These are phyloP conservation scores for Tinamus major DNA, from an alignment of 2,797 vertebrate genomes.

Conservation along the genomic window DNA sequence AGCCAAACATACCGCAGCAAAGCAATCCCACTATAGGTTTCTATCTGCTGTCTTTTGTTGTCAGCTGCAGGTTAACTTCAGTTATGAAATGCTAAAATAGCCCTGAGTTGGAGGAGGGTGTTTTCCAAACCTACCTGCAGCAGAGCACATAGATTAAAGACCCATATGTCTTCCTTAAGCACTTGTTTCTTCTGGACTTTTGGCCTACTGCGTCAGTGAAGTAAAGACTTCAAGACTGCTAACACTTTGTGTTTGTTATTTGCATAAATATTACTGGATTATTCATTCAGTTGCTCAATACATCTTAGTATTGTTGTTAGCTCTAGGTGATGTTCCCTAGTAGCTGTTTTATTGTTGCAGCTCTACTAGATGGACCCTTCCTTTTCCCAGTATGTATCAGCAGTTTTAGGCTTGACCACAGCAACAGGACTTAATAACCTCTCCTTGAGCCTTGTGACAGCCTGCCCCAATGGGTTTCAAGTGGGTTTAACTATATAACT, in stretches of 20 bases:
- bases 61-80: not conserved
- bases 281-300: not conserved
- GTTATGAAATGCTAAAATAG: not conserved
- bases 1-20: no score
- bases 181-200: not conserved
- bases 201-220: not conserved
- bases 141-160: not conserved
- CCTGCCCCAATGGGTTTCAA: not conserved
- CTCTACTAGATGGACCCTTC: not conserved
- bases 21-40: no score
- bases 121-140: not conserved
- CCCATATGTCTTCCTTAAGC: not conserved
- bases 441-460: slow-evolving; percentile 4
- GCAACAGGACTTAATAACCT: not conserved
- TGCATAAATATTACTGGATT: not conserved
- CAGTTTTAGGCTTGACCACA: not conserved
- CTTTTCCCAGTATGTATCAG: not conserved
- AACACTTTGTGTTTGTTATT: not conserved
- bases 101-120: not conserved
- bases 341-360: not conserved
- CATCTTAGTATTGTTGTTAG: not conserved
- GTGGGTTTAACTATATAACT: not conserved
- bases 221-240: not conserved
- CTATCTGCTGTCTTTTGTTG: not conserved
- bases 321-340: not conserved